Conservation (phyloP, 1,140 invertebrate genomes). For the Sweltsa coloradensis region DNA sequence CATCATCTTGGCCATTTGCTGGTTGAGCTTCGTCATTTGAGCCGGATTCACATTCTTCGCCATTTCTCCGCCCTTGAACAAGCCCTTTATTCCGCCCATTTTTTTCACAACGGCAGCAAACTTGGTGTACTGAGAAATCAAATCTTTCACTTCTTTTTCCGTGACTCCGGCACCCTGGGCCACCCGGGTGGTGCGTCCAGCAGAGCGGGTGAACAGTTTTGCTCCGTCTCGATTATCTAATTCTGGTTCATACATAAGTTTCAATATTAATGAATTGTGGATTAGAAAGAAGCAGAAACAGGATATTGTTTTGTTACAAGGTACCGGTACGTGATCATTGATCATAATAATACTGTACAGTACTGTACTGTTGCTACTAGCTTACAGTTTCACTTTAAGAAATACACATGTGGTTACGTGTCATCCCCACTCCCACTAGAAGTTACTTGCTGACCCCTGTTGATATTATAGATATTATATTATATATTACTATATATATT, state of each 20-base stretch:
- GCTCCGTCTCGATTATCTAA: constrained; percentile 94
- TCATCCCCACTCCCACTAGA: too few relatives aligned
- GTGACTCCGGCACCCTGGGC: constrained; percentile 92
- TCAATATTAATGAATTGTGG: neutral
- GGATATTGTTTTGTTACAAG: too few relatives aligned
- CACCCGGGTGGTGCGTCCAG: constrained; percentile 72
- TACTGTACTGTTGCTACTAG: too few relatives aligned
- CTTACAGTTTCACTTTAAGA: too few relatives aligned
- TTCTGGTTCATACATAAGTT: constrained; percentile 38
- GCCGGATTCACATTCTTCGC: constrained; percentile 96
- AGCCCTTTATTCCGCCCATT: constrained; percentile 98
- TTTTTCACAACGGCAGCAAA: constrained; percentile 99
- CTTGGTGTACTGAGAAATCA: constrained; percentile 97
- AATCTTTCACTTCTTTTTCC: constrained; percentile 91
- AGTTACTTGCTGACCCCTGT: too few relatives aligned
- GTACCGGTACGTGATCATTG: too few relatives aligned
- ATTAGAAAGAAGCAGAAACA: neutral
- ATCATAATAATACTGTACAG: too few relatives aligned
- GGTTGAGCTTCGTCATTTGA: constrained; percentile 98
- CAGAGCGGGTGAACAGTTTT: constrained; percentile 92
- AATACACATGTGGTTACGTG: too few relatives aligned
- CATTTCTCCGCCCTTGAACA: constrained; percentile 98
- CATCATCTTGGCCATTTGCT: constrained; percentile 99
- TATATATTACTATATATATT: too few relatives aligned
- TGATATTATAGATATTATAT: too few relatives aligned